Evolutionary conservation across 2,888 invertebrate species (phyloP), one percentile per base, ranked within the genome.

Genomic region (Amphipoea oculea): DNA sequence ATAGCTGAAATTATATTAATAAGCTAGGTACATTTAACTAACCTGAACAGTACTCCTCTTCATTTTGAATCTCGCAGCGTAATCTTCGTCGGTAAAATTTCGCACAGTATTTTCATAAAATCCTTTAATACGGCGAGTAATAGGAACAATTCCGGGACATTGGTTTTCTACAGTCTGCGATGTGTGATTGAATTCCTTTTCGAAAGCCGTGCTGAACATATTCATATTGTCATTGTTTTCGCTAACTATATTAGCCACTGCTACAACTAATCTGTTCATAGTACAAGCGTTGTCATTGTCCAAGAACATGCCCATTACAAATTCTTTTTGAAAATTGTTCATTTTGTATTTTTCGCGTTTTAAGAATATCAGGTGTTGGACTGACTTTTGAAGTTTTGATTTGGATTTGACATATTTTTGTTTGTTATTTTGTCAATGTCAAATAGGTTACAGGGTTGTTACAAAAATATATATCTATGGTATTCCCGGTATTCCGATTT

Each of bases 31-130:
- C 4, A 65, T 65, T 7, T 0, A 6, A 23, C 75, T 36, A 42
- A 96, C 96, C 95, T 95, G 91, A 57, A 95, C 93, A 78, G 96
- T 96, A 70, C 86, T 90, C 87, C 90, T 95, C 76, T 92, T 95
- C 91, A 96, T 94, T 91, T 93, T 94, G 81, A 96, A 95, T 20
- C 89, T 91, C 36, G 91, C 89, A 81, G 92, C 83, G 86, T 94
- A 96, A 70, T 96, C 95, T 72, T 92, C 91, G 67, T 95, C 92
- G 48, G 91, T 92, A 83, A 92, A 95, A 78, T 93, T 91, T 12
- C 87, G 72, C n/a, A 95, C 89, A 70, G 89, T 90, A 76, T 93
- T 86, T 86, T 96, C 95, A 89, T 94, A 96, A 83, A 93, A 95
- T 62, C 89, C 88, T 81, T 89, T 91, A 23, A 89, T 83, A 70